These are phyloP conservation scores for Peromyscus maniculatus DNA, from an alignment of 2,113 vertebrate species.

Conservation along the genomic window DNA sequence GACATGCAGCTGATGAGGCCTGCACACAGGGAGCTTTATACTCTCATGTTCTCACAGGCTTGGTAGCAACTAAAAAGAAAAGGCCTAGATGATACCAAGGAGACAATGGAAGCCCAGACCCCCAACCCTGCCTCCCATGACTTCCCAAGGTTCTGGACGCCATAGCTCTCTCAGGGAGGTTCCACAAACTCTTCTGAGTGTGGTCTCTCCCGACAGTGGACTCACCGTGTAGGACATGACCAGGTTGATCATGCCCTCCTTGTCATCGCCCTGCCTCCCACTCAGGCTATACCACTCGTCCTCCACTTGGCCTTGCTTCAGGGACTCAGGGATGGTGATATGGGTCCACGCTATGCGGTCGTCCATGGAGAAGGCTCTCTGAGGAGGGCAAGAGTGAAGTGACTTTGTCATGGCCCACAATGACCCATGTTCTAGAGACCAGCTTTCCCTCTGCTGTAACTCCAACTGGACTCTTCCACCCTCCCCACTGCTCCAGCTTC, in stretches of 20 bases:
- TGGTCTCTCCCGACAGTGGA: neutral
- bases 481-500: neutral
- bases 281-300: slow-evolving; percentile 98
- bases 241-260: slow-evolving; percentile 99
- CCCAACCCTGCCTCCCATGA: neutral
- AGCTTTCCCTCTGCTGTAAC: neutral
- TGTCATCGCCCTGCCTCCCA: slow-evolving; percentile 97
- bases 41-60: neutral
- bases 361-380: slow-evolving; percentile 99
- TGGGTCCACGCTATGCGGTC: slow-evolving; percentile 99
- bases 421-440: neutral
- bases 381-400: neutral
- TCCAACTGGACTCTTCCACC: neutral
- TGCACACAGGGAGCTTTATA: neutral
- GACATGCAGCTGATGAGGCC: neutral
- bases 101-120: neutral
- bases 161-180: no score
- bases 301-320: slow-evolving; percentile 94
- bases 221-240: slow-evolving; percentile 98
- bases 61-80: neutral
- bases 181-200: neutral
- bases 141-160: neutral
- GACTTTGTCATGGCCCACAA: neutral
- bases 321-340: slow-evolving; percentile 93
- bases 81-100: neutral